Conservation (phyloP, 2,888 invertebrate genomes). For the Athalia circularis region DNA sequence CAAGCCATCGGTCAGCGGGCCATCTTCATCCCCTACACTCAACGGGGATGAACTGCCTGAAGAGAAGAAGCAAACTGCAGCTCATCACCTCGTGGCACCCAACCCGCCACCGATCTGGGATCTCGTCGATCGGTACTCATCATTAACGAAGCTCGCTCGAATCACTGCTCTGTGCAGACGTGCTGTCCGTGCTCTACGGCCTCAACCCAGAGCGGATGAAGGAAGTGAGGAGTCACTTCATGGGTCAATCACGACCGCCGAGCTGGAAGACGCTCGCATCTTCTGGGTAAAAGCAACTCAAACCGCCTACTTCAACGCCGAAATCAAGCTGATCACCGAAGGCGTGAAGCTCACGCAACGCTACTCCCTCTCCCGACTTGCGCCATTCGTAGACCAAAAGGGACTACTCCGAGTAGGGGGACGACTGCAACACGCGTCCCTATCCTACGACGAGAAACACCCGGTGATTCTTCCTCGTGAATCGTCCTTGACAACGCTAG, state of each 20-base stretch:
- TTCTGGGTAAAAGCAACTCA: slow-evolving; percentile 45
- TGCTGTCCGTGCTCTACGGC: not conserved
- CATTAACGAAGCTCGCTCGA: not conserved
- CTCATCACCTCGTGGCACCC: not conserved
- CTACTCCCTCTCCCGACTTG: slow-evolving; percentile 46
- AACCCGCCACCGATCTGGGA: slow-evolving; percentile 1
- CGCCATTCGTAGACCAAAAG: slow-evolving; percentile 50
- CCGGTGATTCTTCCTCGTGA: slow-evolving; percentile 47
- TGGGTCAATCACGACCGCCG: slow-evolving; percentile 14
- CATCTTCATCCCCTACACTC: too few species aligned
- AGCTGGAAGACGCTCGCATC: slow-evolving; percentile 39
- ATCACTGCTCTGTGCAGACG: slow-evolving; percentile 13
- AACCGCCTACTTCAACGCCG: slow-evolving; percentile 34
- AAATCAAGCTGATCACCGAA: too few species aligned
- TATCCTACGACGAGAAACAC: slow-evolving; percentile 44
- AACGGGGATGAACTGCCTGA: too few species aligned
- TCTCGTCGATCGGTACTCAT: slow-evolving; percentile 31
- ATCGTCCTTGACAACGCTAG: slow-evolving; percentile 37
- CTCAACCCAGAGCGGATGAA: not conserved
- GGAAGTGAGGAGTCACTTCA: not conserved
- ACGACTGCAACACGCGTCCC: slow-evolving; percentile 35
- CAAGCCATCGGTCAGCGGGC: too few species aligned
- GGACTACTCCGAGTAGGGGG: slow-evolving; percentile 51
- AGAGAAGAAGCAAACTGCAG: not conserved
- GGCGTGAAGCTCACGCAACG: slow-evolving; percentile 27